Evolutionary conservation across 2,113 vertebrate species (phyloP).

Genomic region (Ciconia stormi): DNA sequence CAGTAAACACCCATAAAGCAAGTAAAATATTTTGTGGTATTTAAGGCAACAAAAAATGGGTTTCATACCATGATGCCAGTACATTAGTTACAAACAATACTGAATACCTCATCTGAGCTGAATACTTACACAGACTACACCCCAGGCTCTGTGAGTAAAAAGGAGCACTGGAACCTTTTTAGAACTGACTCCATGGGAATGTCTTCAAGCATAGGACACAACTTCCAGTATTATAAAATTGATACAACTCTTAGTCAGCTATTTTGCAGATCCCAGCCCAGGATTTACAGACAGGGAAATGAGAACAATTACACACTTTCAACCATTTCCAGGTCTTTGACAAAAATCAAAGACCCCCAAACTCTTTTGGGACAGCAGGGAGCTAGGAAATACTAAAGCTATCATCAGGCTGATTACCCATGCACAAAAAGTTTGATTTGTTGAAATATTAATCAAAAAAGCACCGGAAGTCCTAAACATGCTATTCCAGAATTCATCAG

Average conservation of each 20-base stretch:
- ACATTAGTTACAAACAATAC: background rate
- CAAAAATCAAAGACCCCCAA: background rate
- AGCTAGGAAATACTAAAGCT: background rate
- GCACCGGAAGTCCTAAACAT: background rate
- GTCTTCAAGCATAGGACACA: background rate
- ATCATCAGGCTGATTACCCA: background rate
- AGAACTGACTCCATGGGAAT: background rate
- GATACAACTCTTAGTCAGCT: background rate
- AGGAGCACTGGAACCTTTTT: background rate
- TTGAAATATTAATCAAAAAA: background rate
- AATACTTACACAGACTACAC: background rate
- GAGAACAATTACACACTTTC: background rate
- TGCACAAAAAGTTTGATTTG: background rate
- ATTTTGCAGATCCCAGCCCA: background rate
- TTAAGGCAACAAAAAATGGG: background rate
- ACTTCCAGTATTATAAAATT: background rate
- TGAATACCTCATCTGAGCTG: background rate
- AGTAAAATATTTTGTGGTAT: background rate
- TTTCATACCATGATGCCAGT: background rate
- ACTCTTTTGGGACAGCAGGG: background rate
- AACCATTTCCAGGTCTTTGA: background rate
- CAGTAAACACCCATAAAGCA: background rate
- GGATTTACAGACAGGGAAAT: background rate
- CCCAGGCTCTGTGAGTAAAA: background rate
- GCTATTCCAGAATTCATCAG: background rate